phyloP scores from a whole-genome alignment of 2,888 invertebrate species.

The Eledona agricola region DNA sequence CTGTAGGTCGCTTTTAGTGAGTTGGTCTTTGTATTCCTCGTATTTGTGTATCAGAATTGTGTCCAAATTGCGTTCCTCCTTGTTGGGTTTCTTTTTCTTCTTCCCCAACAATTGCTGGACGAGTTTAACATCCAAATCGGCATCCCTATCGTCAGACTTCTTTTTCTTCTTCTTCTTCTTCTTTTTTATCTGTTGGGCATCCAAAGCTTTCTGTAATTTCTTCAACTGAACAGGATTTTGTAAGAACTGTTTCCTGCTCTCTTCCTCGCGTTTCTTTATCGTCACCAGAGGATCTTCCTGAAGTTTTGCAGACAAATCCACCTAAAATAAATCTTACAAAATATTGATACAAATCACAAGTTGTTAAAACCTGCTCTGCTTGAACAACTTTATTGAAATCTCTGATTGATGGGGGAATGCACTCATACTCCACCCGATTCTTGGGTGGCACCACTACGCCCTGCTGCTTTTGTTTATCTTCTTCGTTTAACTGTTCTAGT shows the following conservation, averaged over 20 bases:
- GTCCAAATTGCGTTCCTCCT: conserved; percentile 69
- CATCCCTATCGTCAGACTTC: conserved; percentile 45
- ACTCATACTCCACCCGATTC: conserved; percentile 77
- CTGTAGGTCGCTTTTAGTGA: conserved; percentile 60
- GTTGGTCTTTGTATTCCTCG: conserved; percentile 70
- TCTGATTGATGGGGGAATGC: conserved; percentile 78
- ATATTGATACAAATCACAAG: conserved; percentile 12
- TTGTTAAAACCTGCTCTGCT: conserved; percentile 57
- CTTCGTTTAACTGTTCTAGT: conserved; percentile 72
- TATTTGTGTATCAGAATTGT: conserved; percentile 75
- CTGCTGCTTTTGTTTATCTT: conserved; percentile 64
- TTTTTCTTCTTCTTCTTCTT: conserved; percentile 61
- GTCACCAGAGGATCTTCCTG: conserved; percentile 92
- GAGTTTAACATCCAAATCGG: conserved; percentile 53
- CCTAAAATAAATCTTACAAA: conserved; percentile 70
- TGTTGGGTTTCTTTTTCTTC: conserved; percentile 55
- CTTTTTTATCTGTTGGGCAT: conserved; percentile 65
- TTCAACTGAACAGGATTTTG: conserved; percentile 93
- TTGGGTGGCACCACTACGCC: conserved; percentile 62
- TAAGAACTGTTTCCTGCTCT: conserved; percentile 82
- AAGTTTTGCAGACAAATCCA: conserved; percentile 87
- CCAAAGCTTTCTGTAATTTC: conserved; percentile 81
- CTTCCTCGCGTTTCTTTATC: conserved; percentile 90
- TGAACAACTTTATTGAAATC: conserved; percentile 59
- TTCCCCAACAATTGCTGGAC: conserved; percentile 53